phyloP scores from a whole-genome alignment of 2,888 invertebrate species.

The Tetragnatha montana region DNA sequence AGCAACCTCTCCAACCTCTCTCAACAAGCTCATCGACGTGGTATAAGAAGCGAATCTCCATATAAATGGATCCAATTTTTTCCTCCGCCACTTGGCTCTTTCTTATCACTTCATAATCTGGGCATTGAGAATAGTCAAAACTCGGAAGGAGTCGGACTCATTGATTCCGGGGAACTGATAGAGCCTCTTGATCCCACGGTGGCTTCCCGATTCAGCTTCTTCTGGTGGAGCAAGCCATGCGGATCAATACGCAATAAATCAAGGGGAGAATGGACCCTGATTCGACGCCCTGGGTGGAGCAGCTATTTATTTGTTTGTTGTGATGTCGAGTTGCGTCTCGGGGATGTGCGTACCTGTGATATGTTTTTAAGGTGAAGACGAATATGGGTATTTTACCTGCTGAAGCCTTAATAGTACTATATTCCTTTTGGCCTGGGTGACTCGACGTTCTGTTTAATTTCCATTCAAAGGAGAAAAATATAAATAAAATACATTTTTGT shows the following conservation, averaged over 20 bases:
- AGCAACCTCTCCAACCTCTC: too few species aligned
- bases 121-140: slow-evolving; percentile 27
- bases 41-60: not conserved
- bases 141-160: slow-evolving; percentile 43
- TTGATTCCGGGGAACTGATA: slow-evolving; percentile 48
- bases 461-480: too few species aligned
- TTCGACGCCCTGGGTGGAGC: too few species aligned
- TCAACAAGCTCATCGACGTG: too few species aligned
- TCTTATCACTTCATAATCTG: slow-evolving; percentile 40
- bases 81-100: not conserved
- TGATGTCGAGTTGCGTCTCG: not conserved
- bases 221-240: slow-evolving; percentile 51
- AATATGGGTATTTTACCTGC: too few species aligned
- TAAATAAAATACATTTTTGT: too few species aligned
- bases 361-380: too few species aligned
- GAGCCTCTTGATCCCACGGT: slow-evolving; percentile 53
- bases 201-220: slow-evolving; percentile 38
- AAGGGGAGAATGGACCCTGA: not conserved
- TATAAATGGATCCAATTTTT: not conserved
- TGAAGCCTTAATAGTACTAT: too few species aligned
- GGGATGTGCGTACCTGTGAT: not conserved
- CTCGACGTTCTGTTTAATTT: too few species aligned
- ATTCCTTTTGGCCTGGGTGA: too few species aligned
- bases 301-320: not conserved
- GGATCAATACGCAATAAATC: slow-evolving; percentile 68